Conservation (phyloP, 2,797 vertebrate genomes). For the Macropodus opercularis region DNA sequence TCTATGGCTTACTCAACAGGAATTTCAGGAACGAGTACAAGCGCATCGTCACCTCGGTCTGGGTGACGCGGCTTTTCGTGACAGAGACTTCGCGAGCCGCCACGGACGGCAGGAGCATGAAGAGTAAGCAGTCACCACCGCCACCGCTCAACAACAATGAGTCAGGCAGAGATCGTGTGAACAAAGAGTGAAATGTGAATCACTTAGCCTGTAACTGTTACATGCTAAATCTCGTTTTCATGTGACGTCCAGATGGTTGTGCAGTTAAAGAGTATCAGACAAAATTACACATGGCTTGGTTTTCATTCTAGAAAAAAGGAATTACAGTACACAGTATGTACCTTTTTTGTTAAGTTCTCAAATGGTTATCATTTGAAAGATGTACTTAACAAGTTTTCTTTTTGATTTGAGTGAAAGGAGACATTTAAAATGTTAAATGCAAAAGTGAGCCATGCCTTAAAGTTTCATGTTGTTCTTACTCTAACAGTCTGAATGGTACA, state of each 20-base stretch:
- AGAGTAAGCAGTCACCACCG: conserved; percentile 80
- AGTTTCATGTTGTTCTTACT: conserved; percentile 57
- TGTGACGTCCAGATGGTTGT: conserved; percentile 55
- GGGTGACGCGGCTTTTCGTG: conserved; percentile 80
- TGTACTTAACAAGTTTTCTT: conserved; percentile 5
- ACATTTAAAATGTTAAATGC: conserved; percentile 21
- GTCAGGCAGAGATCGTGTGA: conserved; percentile 65
- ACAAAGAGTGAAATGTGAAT: conserved; percentile 63
- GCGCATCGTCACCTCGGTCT: conserved; percentile 82
- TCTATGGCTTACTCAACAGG: conserved; percentile 86
- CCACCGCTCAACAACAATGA: conserved; percentile 81
- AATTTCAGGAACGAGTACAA: conserved; percentile 88
- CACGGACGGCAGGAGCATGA: conserved; percentile 77
- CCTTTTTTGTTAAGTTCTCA: conserved; percentile 1
- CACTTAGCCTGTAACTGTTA: conserved; percentile 12
- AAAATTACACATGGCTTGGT: conserved; percentile 54
- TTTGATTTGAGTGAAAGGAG: conserved; percentile 7
- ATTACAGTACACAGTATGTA: neutral
- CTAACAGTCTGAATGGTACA: conserved; percentile 57
- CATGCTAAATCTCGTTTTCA: conserved; percentile 48
- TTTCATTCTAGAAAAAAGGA: conserved; percentile 4
- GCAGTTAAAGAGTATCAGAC: conserved; percentile 58
- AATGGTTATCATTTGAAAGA: neutral
- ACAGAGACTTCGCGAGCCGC: conserved; percentile 81
- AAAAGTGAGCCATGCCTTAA: conserved; percentile 53